phyloP scores from a whole-genome alignment of 2,113 vertebrate species.

The Eidolon helvum region DNA sequence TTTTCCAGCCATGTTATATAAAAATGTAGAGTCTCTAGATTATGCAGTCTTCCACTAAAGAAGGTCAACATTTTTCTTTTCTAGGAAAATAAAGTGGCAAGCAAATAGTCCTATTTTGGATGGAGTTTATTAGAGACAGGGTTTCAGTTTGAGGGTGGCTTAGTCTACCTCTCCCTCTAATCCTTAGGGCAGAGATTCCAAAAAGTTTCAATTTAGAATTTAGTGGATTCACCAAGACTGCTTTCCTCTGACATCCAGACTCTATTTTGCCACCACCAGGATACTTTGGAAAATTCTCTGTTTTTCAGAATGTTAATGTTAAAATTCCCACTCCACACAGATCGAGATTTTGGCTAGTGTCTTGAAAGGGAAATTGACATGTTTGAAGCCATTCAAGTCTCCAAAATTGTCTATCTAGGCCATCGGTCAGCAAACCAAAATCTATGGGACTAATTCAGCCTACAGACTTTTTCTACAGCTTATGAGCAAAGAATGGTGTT shows the following conservation, averaged over 20 bases:
- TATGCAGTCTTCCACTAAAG: not conserved
- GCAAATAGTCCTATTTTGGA: not conserved
- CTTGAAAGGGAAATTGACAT: not conserved
- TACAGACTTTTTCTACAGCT: not conserved
- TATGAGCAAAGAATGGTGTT: not conserved
- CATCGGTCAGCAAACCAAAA: not conserved
- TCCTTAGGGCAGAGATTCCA: not conserved
- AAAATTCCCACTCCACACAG: not conserved
- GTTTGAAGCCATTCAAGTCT: not conserved
- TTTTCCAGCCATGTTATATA: not conserved
- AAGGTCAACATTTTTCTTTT: not conserved
- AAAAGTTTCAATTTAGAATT: not conserved
- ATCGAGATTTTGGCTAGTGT: not conserved
- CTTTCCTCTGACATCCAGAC: not conserved
- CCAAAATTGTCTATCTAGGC: not conserved
- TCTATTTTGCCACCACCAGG: not conserved
- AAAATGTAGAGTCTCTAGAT: not conserved
- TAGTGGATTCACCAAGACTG: not conserved
- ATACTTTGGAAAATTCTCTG: not conserved
- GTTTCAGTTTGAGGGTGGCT: not conserved
- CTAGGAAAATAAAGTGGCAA: not conserved
- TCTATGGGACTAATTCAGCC: not conserved
- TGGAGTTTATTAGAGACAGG: not conserved
- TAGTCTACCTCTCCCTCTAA: not conserved
- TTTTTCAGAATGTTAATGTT: not conserved